Base-by-base conservation (phyloP, 2,888 invertebrate genomes). In the Eubasilissa splendida region DNA sequence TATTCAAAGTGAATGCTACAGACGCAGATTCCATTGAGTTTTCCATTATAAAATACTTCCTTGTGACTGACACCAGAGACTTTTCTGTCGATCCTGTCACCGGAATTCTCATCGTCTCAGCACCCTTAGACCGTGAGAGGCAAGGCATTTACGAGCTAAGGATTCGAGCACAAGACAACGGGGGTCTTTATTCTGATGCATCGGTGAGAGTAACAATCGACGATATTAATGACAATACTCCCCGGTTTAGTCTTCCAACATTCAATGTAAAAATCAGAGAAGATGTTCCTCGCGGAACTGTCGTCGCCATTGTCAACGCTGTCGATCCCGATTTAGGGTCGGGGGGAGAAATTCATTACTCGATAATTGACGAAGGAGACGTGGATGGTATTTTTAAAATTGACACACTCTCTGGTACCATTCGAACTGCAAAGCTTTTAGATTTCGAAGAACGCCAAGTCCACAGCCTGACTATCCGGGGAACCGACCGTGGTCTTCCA, bases 361-460 rank as follows among this genome's bases (percentile, higher is more conserved):
- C 93, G n/a, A 89, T 97, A 77, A 93, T 93, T 80, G 95, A 95
- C 86, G 92, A 92, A 79, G 87, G 89, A 78, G 91, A 93, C 82
- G 92, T 92, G 80, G 94, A 94, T 79, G 91, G 91, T 2, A 92
- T 92, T 80, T 99, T 99, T 88, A 93, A 92, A 85, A 94, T 99
- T 82, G 98, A 99, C 87, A 90, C 92, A 76, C 87, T 93, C 54
- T 96, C 97, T 2, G 99, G 99, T 0, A 95, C 96, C 0, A 93
- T 98, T 80, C 93, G 97, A 50, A 95, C 97, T 1, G 92, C 93
- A 0, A 93, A 93, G 81, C 90, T 91, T 75, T 90, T 99, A 78
- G 97, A 99, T 90, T 99, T 96, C 87, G 98, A 98, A 87, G 94
- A 94, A 85, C 93, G 95, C 54, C 97, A 97, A 89, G 93, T 97